These are phyloP conservation scores for Galerucella nymphaeae DNA, from an alignment of 2,888 invertebrate species.

Conservation along the genomic window DNA sequence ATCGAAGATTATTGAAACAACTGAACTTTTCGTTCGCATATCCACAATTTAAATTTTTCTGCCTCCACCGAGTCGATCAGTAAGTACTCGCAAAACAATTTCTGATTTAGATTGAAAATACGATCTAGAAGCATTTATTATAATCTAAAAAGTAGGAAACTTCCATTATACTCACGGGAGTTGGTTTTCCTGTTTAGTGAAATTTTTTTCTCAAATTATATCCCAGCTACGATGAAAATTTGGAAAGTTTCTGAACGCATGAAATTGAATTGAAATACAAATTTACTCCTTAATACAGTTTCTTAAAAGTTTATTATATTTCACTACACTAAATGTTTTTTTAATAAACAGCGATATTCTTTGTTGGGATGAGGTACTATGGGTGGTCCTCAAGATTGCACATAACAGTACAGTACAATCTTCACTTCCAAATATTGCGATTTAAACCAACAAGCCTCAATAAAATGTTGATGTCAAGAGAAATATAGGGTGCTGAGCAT, in stretches of 20 bases:
- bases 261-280: too few relatives aligned
- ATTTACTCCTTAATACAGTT: too few relatives aligned
- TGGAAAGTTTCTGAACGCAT: not conserved
- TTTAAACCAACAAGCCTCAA: too few relatives aligned
- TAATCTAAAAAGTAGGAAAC: constrained; percentile 1
- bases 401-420: too few relatives aligned
- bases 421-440: too few relatives aligned
- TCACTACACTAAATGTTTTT: too few relatives aligned
- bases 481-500: too few relatives aligned
- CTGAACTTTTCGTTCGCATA: constrained; percentile 27
- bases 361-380: too few relatives aligned
- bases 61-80: constrained; percentile 19
- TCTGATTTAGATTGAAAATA: constrained; percentile 30
- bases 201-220: not conserved
- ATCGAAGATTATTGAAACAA: constrained; percentile 34
- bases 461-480: too few relatives aligned
- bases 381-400: too few relatives aligned
- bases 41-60: constrained; percentile 20
- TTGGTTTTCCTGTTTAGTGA: constrained; percentile 14
- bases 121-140: constrained; percentile 15
- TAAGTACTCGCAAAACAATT: constrained; percentile 16
- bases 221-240: not conserved
- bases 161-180: not conserved
- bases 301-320: too few relatives aligned
- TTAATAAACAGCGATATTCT: too few relatives aligned